Conservation (phyloP, 2,113 vertebrate species). For the Oncorhynchus clarkii region DNA sequence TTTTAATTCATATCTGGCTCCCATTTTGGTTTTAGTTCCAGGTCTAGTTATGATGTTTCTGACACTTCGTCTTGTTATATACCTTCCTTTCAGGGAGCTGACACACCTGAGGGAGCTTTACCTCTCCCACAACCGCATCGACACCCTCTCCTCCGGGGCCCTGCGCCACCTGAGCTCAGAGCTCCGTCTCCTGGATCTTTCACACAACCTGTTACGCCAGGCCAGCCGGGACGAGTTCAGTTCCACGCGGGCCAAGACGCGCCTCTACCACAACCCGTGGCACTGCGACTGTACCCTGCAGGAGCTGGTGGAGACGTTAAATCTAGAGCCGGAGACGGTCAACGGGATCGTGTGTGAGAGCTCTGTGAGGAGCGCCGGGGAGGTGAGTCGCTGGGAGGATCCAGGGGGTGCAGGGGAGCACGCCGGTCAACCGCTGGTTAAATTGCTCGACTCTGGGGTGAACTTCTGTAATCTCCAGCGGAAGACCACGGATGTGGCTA, state of each 20-base stretch:
- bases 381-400: constrained; percentile 73
- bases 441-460: constrained; percentile 70
- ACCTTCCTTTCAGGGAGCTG: constrained; percentile 42
- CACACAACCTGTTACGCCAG: constrained; percentile 71
- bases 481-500: constrained; percentile 70
- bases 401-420: constrained; percentile 61
- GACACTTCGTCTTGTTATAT: no score
- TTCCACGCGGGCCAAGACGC: constrained; percentile 67
- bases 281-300: constrained; percentile 78
- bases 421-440: constrained; percentile 67
- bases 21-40: no score
- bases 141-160: constrained; percentile 66
- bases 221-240: constrained; percentile 69
- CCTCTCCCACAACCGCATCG: constrained; percentile 77
- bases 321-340: constrained; percentile 70
- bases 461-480: constrained; percentile 72
- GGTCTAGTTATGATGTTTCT: no score
- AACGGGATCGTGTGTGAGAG: constrained; percentile 76
- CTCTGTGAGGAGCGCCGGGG: constrained; percentile 65
- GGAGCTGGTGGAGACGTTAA: constrained; percentile 74
- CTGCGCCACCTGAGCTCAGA: constrained; percentile 68
- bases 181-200: constrained; percentile 75
- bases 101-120: constrained; percentile 73
- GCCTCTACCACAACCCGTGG: constrained; percentile 79
- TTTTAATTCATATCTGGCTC: no score